These are phyloP conservation scores for Parauchenoglanis punctatus DNA, from an alignment of 2,797 vertebrate genomes.

Conservation along the genomic window DNA sequence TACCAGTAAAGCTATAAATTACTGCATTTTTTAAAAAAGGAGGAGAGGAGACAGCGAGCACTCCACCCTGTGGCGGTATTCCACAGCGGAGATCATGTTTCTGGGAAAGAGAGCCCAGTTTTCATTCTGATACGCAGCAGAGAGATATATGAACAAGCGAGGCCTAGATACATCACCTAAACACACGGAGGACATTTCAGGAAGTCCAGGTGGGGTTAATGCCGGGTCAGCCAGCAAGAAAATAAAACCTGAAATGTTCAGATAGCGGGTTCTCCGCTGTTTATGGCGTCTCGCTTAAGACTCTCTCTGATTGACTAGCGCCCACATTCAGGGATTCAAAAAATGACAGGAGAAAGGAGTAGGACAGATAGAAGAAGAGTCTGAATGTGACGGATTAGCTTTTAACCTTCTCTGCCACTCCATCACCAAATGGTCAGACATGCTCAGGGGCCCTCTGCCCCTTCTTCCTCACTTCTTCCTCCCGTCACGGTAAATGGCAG, in stretches of 20 bases:
- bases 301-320: neutral
- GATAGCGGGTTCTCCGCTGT: neutral
- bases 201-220: conserved; percentile 12
- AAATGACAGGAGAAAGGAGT: conserved; percentile 10
- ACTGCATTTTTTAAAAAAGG: conserved; percentile 49
- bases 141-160: conserved; percentile 38
- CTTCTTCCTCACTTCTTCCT: conserved; percentile 70
- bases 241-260: neutral
- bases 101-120: conserved; percentile 67
- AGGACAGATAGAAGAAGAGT: conserved; percentile 1
- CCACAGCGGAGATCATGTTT: conserved; percentile 71
- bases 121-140: conserved; percentile 61
- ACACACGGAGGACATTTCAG: conserved; percentile 3
- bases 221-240: neutral
- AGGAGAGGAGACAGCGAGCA: conserved; percentile 59
- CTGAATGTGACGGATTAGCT: conserved; percentile 63
- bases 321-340: neutral
- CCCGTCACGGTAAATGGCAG: conserved; percentile 60
- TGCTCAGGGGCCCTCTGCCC: conserved; percentile 60
- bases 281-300: neutral
- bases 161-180: conserved; percentile 11
- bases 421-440: conserved; percentile 78
- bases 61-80: conserved; percentile 67
- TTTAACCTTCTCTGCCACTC: conserved; percentile 63
- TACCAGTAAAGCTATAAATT: conserved; percentile 77